A percentile compares a stretch with the other conserved stretches of the same genome.
phyloP scores from a whole-genome alignment of 2,113 vertebrate species.

The Mormyrus iriodes region DNA sequence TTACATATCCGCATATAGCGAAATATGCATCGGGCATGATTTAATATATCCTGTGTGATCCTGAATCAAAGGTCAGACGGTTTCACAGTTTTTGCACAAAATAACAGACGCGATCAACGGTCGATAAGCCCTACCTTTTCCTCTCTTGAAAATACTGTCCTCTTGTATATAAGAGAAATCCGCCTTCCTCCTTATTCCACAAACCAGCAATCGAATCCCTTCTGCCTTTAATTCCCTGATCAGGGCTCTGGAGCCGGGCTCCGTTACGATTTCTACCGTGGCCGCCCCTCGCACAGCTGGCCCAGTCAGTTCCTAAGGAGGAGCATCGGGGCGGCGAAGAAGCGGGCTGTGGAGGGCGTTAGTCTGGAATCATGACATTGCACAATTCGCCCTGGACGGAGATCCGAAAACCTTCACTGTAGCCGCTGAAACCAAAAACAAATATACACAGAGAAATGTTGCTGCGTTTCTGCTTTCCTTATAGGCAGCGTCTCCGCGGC shows the following conservation, averaged over 20 bases:
- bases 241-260: neutral
- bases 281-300: slow-evolving; percentile 13
- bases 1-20: neutral
- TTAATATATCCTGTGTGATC: neutral
- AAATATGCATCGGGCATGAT: neutral
- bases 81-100: neutral
- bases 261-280: neutral
- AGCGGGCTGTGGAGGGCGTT: neutral
- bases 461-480: neutral
- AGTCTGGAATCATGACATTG: slow-evolving; percentile 18
- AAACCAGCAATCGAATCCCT: neutral
- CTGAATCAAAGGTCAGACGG: neutral
- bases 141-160: neutral
- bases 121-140: neutral
- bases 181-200: neutral
- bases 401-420: neutral
- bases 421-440: neutral
- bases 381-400: neutral
- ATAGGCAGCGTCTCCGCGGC: neutral
- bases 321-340: neutral
- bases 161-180: neutral
- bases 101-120: neutral
- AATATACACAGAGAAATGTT: neutral
- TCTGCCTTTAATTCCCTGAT: neutral
- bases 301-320: slow-evolving; percentile 15